These are phyloP conservation scores for Abrostola tripartita DNA, from an alignment of 2,888 invertebrate genomes.

Conservation along the genomic window DNA sequence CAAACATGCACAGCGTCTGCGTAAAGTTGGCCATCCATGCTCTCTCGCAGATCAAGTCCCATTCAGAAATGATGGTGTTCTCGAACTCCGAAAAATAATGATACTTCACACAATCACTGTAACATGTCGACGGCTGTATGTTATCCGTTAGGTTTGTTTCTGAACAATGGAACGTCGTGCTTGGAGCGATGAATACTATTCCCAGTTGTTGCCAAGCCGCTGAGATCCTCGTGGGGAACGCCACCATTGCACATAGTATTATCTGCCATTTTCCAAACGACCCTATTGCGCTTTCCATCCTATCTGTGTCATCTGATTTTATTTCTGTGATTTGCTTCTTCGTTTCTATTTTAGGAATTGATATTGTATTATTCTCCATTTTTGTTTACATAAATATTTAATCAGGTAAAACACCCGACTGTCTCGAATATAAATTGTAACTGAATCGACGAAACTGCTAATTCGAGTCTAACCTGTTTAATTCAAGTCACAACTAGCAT, in stretches of 20 bases:
- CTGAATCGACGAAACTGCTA: neutral
- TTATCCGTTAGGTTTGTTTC: constrained; percentile 62
- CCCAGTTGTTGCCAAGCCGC: constrained; percentile 91
- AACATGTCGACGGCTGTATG: constrained; percentile 78
- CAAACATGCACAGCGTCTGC: constrained; percentile 91
- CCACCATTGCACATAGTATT: constrained; percentile 87
- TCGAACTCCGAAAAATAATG: constrained; percentile 89
- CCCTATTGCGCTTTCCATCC: constrained; percentile 62
- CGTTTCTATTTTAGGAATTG: neutral
- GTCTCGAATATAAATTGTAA: neutral
- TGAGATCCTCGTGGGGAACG: constrained; percentile 90
- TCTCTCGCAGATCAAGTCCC: constrained; percentile 90
- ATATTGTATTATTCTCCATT: neutral
- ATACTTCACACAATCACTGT: constrained; percentile 83
- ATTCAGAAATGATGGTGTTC: constrained; percentile 91
- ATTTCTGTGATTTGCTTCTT: constrained; percentile 5
- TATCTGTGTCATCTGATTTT: constrained; percentile 51
- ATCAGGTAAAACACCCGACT: neutral
- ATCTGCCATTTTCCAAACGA: constrained; percentile 90
- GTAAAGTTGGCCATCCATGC: constrained; percentile 89
- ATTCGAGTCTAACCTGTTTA: too few species aligned
- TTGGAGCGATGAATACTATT: constrained; percentile 91
- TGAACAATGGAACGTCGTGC: constrained; percentile 83
- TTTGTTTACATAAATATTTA: neutral
- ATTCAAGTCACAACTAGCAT: too few species aligned